A percentile compares a stretch with the other conserved stretches of the same genome.
These are phyloP conservation scores for Dasyurus viverrinus DNA, from an alignment of 2,113 vertebrate species.

Conservation along the genomic window DNA sequence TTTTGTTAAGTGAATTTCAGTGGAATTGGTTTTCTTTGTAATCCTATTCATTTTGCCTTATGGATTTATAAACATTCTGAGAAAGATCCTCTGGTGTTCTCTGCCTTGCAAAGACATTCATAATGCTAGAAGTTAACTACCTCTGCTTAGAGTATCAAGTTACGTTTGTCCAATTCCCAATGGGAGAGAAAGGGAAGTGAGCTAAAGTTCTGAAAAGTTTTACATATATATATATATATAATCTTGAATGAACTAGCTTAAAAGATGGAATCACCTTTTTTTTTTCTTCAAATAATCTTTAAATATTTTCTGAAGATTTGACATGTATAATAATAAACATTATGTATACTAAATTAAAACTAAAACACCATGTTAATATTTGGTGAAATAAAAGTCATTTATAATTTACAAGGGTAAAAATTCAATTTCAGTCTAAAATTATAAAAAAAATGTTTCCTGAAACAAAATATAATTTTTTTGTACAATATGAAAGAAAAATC, in stretches of 20 bases:
- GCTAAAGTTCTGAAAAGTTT: conserved; percentile 59
- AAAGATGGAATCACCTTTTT: conserved; percentile 50
- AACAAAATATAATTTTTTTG: conserved; percentile 75
- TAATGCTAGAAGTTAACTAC: neutral
- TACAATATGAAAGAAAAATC: conserved; percentile 77
- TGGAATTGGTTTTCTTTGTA: neutral
- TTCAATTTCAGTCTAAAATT: conserved; percentile 79
- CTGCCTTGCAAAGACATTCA: neutral
- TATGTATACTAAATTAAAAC: conserved; percentile 76
- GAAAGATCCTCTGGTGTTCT: neutral
- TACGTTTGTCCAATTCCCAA: conserved; percentile 72
- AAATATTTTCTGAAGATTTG: conserved; percentile 59
- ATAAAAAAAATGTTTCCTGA: conserved; percentile 76
- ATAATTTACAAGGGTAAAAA: conserved; percentile 77
- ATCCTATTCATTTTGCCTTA: neutral
- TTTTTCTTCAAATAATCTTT: conserved; percentile 66
- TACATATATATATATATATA: conserved; percentile 20
- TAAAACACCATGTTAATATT: conserved; percentile 80
- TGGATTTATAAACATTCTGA: neutral
- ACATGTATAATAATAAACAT: conserved; percentile 77
- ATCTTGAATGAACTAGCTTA: conserved; percentile 44
- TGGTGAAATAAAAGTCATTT: conserved; percentile 81
- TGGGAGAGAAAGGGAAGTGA: conserved; percentile 39
- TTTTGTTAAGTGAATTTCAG: neutral
- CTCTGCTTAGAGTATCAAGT: neutral